Evolutionary conservation across 2,797 vertebrate species (phyloP).

Genomic region (Hoplostethus mediterraneus): DNA sequence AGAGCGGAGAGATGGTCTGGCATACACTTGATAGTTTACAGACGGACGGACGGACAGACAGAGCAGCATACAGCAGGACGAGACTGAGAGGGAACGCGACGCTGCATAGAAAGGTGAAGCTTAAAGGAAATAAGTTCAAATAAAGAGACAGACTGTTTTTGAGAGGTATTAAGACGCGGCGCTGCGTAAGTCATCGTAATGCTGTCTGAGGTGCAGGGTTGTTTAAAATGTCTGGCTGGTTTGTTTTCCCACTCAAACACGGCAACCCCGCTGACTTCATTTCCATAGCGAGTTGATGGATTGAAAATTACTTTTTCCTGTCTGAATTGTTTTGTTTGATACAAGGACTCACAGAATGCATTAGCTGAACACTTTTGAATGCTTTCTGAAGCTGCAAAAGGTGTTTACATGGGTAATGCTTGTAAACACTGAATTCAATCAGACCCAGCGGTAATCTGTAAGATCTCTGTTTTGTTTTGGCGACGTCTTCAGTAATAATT

Average conservation of each 20-base stretch:
- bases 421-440: no score
- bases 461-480: no score
- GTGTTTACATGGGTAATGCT: no score
- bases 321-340: neutral
- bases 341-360: no score
- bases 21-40: conserved; percentile 51
- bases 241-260: conserved; percentile 24
- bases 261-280: conserved; percentile 18
- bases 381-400: no score
- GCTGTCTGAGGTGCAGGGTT: neutral
- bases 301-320: conserved; percentile 10
- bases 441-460: no score
- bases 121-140: neutral
- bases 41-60: conserved; percentile 40
- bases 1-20: conserved; percentile 31
- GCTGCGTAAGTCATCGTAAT: neutral
- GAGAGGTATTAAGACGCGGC: no score
- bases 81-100: conserved; percentile 34
- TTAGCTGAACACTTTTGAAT: no score
- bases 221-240: conserved; percentile 19
- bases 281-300: conserved; percentile 20
- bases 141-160: no score
- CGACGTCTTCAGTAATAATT: no score
- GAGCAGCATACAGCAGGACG: conserved; percentile 55
- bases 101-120: conserved; percentile 54